Evolutionary conservation across 2,113 vertebrate species (phyloP).

Genomic region (Euleptes europaea): DNA sequence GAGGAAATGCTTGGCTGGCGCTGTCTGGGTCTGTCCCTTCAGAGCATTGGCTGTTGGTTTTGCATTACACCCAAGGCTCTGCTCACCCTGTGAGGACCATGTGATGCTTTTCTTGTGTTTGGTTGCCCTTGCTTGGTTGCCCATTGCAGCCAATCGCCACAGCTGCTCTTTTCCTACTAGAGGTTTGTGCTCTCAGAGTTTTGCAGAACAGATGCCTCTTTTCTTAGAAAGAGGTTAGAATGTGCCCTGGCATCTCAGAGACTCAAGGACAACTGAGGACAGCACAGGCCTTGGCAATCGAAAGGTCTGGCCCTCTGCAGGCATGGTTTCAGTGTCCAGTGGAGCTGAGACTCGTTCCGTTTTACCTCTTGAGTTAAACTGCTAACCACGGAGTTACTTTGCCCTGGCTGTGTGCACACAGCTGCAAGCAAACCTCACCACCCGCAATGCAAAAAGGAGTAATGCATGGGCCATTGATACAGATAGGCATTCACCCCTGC

Average conservation of each 20-base stretch:
- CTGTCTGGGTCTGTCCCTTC: conserved; percentile 5
- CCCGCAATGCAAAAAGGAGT: background rate
- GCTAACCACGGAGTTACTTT: background rate
- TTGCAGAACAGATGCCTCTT: background rate
- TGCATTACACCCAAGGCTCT: background rate
- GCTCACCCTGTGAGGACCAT: background rate
- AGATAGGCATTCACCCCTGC: background rate
- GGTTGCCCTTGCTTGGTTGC: background rate
- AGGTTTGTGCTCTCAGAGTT: conserved; percentile 23
- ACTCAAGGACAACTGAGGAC: background rate
- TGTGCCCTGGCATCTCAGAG: conserved; percentile 3
- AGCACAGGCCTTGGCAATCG: no score
- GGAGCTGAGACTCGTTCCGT: background rate
- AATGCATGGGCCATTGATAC: background rate
- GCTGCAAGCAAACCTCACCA: background rate
- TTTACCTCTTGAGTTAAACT: background rate
- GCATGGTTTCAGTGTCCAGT: no score
- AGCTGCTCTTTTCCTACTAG: conserved; percentile 11
- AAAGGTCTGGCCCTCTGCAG: no score
- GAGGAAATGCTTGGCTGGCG: conserved; percentile 5
- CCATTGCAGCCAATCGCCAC: background rate
- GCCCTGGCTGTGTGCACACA: background rate
- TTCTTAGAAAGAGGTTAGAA: background rate
- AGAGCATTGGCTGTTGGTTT: conserved; percentile 6
- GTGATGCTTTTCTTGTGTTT: background rate